Percentiles rank a stretch among this genome's conserved stretches.
Evolutionary conservation across 2,113 vertebrate genomes (phyloP).

Genomic region (Trochalopteron elliotii): DNA sequence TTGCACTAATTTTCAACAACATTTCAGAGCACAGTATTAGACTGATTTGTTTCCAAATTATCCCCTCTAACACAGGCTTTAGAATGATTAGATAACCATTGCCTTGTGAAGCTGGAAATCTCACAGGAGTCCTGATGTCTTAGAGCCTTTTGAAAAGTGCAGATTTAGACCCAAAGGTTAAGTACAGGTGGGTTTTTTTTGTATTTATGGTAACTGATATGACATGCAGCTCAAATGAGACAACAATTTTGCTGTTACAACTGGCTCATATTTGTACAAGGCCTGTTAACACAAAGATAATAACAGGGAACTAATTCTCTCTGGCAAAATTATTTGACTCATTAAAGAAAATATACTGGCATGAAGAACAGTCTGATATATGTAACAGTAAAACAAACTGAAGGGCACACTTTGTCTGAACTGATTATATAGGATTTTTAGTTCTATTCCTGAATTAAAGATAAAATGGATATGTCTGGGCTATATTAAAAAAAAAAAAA

Average conservation of each 20-base stretch:
- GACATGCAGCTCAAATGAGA: constrained; percentile 12
- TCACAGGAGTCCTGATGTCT: background rate
- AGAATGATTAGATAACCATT: background rate
- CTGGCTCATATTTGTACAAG: background rate
- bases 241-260: background rate
- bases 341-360: background rate
- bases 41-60: background rate
- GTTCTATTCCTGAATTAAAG: constrained; percentile 2
- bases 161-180: background rate
- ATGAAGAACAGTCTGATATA: background rate
- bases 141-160: background rate
- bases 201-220: background rate
- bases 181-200: background rate
- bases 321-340: constrained; percentile 41
- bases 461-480: background rate
- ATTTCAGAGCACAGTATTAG: background rate
- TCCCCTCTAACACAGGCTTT: background rate
- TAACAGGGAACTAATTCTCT: background rate
- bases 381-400: constrained; percentile 42
- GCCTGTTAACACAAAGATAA: background rate
- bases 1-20: background rate
- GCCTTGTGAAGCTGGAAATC: background rate
- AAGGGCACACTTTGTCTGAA: background rate
- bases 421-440: background rate
- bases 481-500: background rate